Evolutionary conservation across 1,140 invertebrate species (phyloP).

Genomic region (Drosophila pandora): DNA sequence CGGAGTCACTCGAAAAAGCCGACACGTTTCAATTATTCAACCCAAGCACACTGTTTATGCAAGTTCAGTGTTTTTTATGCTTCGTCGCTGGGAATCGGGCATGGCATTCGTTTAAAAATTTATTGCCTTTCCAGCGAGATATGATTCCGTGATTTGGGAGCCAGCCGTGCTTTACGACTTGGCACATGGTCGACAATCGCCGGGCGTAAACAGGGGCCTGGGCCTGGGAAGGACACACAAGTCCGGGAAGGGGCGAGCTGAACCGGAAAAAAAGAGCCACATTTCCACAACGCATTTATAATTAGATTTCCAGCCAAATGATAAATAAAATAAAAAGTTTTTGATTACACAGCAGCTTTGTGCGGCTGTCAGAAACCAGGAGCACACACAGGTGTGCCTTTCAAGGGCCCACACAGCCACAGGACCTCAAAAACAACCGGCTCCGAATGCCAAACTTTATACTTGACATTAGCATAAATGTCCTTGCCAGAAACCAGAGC

Average conservation of each 20-base stretch:
- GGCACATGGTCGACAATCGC: slow-evolving; percentile 27
- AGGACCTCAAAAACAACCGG: not conserved
- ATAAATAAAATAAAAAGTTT: slow-evolving; percentile 70
- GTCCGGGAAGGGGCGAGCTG: slow-evolving; percentile 8
- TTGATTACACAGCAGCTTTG: slow-evolving; percentile 70
- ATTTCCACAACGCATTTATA: slow-evolving; percentile 74
- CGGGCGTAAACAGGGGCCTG: slow-evolving; percentile 8
- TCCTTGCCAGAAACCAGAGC: slow-evolving; percentile 52
- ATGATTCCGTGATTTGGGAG: slow-evolving; percentile 12
- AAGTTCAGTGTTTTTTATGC: slow-evolving; percentile 35
- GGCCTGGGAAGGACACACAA: slow-evolving; percentile 10
- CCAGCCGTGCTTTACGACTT: slow-evolving; percentile 29
- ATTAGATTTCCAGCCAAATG: slow-evolving; percentile 72
- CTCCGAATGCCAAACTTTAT: not conserved
- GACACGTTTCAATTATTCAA: slow-evolving; percentile 41
- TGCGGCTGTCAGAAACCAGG: slow-evolving; percentile 46
- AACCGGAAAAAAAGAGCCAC: slow-evolving; percentile 42
- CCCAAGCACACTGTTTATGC: slow-evolving; percentile 33
- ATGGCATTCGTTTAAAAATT: slow-evolving; percentile 47
- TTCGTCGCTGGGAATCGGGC: slow-evolving; percentile 24
- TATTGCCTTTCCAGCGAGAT: slow-evolving; percentile 31
- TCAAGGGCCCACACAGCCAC: slow-evolving; percentile 32
- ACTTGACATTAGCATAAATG: slow-evolving; percentile 65
- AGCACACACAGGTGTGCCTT: slow-evolving; percentile 25
- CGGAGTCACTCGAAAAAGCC: slow-evolving; percentile 1